A percentile compares a stretch with the other conserved stretches of the same genome.
phyloP scores from a whole-genome alignment of 2,797 vertebrate genomes.

The Gymnocypris eckloni region DNA sequence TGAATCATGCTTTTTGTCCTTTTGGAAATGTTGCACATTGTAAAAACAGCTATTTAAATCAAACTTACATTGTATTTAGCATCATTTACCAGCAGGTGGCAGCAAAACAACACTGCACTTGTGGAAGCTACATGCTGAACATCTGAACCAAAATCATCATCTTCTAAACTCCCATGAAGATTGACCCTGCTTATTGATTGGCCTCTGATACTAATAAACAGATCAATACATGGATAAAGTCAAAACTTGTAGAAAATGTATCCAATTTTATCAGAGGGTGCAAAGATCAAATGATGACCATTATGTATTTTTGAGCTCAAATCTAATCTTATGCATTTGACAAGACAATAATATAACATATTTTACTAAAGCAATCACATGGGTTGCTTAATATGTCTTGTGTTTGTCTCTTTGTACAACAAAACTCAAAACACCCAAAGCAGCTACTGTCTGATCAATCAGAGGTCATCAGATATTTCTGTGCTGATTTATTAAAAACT shows the following conservation, averaged over 20 bases:
- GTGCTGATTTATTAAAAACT: background rate
- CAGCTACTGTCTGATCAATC: background rate
- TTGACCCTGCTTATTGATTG: background rate
- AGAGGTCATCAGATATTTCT: background rate
- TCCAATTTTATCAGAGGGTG: background rate
- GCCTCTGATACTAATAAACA: background rate
- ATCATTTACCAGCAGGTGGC: background rate
- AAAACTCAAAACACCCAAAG: too few relatives aligned
- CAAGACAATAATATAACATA: background rate
- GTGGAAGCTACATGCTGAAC: background rate
- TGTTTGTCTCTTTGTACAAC: too few relatives aligned
- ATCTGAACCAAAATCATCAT: background rate
- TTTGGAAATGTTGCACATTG: too few relatives aligned
- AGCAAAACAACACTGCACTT: background rate
- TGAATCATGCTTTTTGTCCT: too few relatives aligned
- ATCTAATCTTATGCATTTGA: background rate
- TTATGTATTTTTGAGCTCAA: background rate
- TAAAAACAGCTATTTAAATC: background rate
- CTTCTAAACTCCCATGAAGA: background rate
- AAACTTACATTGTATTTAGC: background rate
- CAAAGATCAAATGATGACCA: background rate
- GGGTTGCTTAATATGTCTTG: too few relatives aligned
- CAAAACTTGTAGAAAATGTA: background rate
- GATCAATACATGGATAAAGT: background rate
- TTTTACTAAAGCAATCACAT: background rate